A percentile compares a stretch with the other conserved stretches of the same genome.
Conservation (phyloP, 2,888 invertebrate species). For the Isotomurus palustris region DNA sequence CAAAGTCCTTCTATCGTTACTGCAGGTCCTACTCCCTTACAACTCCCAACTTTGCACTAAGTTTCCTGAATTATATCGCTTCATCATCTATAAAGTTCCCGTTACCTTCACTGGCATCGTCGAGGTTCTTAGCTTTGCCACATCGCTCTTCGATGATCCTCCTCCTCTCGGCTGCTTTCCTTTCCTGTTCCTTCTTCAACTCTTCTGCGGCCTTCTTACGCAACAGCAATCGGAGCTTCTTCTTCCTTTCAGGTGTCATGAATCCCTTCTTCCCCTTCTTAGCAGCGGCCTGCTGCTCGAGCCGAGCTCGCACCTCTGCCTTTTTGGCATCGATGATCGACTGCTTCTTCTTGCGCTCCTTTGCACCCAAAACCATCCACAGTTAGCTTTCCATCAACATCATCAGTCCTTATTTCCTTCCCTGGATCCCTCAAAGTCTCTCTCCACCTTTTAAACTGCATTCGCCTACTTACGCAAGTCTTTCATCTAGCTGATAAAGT, state of each 20-base stretch:
- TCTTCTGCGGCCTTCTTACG: conserved; percentile 99
- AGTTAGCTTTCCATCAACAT: too few species aligned
- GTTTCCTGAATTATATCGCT: too few species aligned
- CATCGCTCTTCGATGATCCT: conserved; percentile 94
- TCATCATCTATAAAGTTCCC: too few species aligned
- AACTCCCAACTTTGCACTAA: too few species aligned
- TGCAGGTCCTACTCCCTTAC: too few species aligned
- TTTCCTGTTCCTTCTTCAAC: conserved; percentile 98
- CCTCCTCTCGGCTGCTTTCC: conserved; percentile 96
- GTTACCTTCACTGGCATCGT: conserved; percentile 90
- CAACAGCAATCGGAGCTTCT: conserved; percentile 98
- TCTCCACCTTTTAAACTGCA: too few species aligned
- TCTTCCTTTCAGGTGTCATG: conserved; percentile 98
- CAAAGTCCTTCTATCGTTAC: too few species aligned
- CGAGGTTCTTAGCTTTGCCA: conserved; percentile 83
- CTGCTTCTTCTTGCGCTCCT: conserved; percentile 98
- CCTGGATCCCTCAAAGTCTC: too few species aligned
- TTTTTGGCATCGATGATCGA: conserved; percentile 97
- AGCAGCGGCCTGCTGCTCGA: conserved; percentile 97
- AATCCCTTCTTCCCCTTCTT: conserved; percentile 99
- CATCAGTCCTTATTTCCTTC: too few species aligned
- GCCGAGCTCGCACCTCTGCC: conserved; percentile 96
- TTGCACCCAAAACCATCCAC: not conserved
- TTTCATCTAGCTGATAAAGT: too few species aligned
- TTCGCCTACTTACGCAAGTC: too few species aligned